These are phyloP conservation scores for Rambutsinella grinnellia DNA, from an alignment of 2,888 invertebrate species.

Conservation along the genomic window DNA sequence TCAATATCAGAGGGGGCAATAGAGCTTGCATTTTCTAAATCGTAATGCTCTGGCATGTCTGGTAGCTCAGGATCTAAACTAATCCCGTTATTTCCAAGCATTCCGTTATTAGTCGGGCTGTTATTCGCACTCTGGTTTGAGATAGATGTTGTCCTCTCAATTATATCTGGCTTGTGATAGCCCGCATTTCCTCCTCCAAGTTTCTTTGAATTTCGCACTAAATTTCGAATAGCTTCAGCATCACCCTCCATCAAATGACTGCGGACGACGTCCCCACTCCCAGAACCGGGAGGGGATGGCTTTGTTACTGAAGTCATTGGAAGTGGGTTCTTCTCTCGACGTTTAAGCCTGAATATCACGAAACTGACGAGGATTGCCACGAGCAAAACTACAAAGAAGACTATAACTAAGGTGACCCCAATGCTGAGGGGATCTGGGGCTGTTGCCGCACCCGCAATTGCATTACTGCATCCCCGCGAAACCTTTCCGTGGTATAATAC, in stretches of 20 bases:
- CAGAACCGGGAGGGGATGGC: constrained; percentile 64
- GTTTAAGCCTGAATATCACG: constrained; percentile 89
- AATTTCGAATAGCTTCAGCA: constrained; percentile 62
- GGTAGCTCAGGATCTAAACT: constrained; percentile 75
- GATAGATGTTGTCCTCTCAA: constrained; percentile 80
- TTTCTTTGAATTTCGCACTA: constrained; percentile 65
- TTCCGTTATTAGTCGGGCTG: constrained; percentile 69
- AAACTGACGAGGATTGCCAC: constrained; percentile 92
- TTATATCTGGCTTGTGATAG: constrained; percentile 92
- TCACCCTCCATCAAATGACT: constrained; percentile 81
- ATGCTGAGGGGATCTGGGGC: constrained; percentile 90
- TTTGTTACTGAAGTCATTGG: constrained; percentile 69
- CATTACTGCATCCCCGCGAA: constrained; percentile 79
- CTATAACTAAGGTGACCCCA: constrained; percentile 92
- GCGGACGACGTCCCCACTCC: constrained; percentile 79
- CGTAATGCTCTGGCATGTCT: constrained; percentile 92
- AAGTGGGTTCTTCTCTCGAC: constrained; percentile 83
- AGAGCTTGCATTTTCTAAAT: constrained; percentile 96
- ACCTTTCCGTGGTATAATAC: constrained; percentile 81
- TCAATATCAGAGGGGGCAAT: constrained; percentile 98
- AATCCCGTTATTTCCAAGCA: constrained; percentile 68
- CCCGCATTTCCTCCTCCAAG: constrained; percentile 68
- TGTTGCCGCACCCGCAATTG: constrained; percentile 81
- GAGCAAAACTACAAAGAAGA: constrained; percentile 91
- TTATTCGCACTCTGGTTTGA: constrained; percentile 79